Percentiles rank a stretch among this genome's conserved stretches.
Conservation (phyloP, 1,140 invertebrate genomes). For the Megalonaias nervosa region DNA sequence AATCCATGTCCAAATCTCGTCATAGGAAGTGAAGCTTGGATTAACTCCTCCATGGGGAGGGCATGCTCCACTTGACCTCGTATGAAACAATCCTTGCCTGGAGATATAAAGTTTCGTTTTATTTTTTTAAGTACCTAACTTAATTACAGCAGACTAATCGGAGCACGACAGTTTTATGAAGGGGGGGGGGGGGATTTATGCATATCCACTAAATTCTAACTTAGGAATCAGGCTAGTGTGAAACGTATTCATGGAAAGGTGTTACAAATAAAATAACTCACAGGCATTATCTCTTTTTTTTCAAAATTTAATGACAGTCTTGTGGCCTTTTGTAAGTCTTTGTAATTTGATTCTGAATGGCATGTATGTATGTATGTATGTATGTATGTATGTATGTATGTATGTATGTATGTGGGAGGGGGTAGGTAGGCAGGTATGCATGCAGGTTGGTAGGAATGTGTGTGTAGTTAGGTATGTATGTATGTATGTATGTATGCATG, state of each 20-base stretch:
- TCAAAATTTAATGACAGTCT: not conserved
- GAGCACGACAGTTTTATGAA: not conserved
- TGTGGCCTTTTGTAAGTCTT: not conserved
- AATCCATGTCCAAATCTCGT: conserved; percentile 40
- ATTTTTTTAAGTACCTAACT: not conserved
- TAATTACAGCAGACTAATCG: not conserved
- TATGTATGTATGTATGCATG: not conserved
- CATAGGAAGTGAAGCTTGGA: conserved; percentile 30
- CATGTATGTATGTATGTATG: conserved; percentile 1
- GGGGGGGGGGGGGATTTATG: no score
- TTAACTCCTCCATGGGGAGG: conserved; percentile 32
- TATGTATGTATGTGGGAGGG: no score
- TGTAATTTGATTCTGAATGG: not conserved
- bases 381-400: not conserved
- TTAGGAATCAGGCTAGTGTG: not conserved
- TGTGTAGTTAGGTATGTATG: no score
- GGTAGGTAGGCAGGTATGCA: no score
- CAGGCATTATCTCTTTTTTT: not conserved
- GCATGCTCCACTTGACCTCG: not conserved
- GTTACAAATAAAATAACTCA: not conserved
- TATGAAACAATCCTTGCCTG: not conserved
- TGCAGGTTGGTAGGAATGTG: no score
- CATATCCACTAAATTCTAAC: not conserved
- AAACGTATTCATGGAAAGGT: not conserved
- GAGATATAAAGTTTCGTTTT: not conserved